Evolutionary conservation across 2,888 invertebrate genomes (phyloP), one percentile per base, ranked within the genome.

Genomic region (Cryptocephalus moraei): DNA sequence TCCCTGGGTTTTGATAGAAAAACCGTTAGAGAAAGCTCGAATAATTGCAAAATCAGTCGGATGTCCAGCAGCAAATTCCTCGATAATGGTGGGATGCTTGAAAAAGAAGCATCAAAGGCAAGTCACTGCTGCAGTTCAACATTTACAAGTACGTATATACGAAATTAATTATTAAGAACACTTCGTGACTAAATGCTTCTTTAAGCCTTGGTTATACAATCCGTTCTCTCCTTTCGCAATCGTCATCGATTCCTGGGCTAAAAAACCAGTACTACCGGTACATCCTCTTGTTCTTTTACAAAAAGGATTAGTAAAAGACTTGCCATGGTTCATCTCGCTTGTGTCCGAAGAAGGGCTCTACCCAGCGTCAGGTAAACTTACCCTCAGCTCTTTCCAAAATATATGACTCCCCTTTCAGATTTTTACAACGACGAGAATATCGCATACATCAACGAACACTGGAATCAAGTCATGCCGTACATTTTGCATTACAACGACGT

Each of bases 171-270:
- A 40, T 40, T 41, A 12, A 2, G 22, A n/a, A 43, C n/a, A 22
- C 22, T 2, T 6, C 22, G 3, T 22, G 22, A 22, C 2, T 4
- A 22, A 2, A 2, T 22, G 22, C 22, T 6, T 4, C 36, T 68
- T 68, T 36, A 50, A 77, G 76, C 73, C 75, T 22, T 79, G 75
- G 71, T 65, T 80, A n/a, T 82, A 82, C 59, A 78, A 80, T 64
- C 79, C 86, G 50, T 84, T 83, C 62, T 77, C 83, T 0, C 81
- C 84, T 0, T 87, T 87, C 63, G 84, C 81, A 0, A 84, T 86
- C 0, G 83, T 84, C 8, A 49, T 65, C 8, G 65, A 66, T 43
- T 69, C 65, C 43, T 59, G 66, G 9, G 66, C 68, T 8, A 64
- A 75, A 0, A 71, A 77, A n/a, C 75, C 83, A 0, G 87, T 87